Evolutionary conservation across 2,888 invertebrate species (phyloP).

Genomic region (Urechis unicinctus): DNA sequence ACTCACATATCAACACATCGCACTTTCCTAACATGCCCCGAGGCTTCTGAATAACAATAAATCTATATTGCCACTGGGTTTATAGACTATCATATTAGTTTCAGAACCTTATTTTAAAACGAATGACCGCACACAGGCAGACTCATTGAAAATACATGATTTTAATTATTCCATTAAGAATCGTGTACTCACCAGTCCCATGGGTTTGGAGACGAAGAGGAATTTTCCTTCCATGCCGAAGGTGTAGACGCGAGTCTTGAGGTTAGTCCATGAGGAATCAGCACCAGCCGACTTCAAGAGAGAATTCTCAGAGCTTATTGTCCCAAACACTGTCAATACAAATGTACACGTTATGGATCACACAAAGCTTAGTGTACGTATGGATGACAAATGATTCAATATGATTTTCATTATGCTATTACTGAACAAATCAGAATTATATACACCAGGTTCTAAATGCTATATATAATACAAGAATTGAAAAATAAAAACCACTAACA

Average conservation of each 20-base stretch:
- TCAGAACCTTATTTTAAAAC: conserved; percentile 6
- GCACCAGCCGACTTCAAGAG: conserved; percentile 14
- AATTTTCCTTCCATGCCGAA: conserved; percentile 42
- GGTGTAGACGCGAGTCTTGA: conserved; percentile 26
- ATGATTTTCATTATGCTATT: neutral
- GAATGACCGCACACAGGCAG: no score
- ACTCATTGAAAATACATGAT: no score
- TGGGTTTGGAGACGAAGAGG: conserved; percentile 34
- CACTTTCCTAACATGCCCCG: conserved; percentile 16
- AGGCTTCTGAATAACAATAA: conserved; percentile 16
- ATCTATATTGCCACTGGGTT: no score
- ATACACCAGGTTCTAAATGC: no score
- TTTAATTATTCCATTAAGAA: neutral
- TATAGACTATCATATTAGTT: no score
- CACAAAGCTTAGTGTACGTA: no score
- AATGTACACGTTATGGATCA: no score
- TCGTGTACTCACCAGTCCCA: neutral
- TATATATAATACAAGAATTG: no score
- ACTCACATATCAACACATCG: no score
- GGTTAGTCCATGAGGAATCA: conserved; percentile 18
- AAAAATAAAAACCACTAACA: no score
- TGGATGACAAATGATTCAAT: neutral
- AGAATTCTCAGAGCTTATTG: neutral
- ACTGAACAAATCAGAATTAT: no score
- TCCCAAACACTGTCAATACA: no score